A percentile compares a stretch with the other conserved stretches of the same genome.
Evolutionary conservation across 1,140 invertebrate species (phyloP).

Genomic region (Mycetomoellerius zeteki): DNA sequence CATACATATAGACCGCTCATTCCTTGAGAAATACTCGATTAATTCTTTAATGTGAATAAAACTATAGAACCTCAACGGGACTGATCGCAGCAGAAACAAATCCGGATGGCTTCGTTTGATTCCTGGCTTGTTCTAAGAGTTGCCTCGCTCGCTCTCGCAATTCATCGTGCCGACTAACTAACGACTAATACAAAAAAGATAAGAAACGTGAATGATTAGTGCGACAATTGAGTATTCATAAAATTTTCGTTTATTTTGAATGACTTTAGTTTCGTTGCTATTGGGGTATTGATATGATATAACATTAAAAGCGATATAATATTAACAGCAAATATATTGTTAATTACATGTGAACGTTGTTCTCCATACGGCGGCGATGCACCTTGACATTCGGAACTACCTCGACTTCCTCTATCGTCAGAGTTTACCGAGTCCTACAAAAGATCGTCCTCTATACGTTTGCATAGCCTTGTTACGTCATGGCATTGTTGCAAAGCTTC

Average conservation of each 20-base stretch:
- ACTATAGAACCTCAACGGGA: conserved; percentile 85
- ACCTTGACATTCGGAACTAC: conserved; percentile 82
- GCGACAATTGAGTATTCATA: not conserved
- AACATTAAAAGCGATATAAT: conserved; percentile 18
- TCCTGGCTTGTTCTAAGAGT: conserved; percentile 95
- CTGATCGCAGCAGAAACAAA: conserved; percentile 82
- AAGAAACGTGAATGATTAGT: conserved; percentile 9
- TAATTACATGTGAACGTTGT: conserved; percentile 84
- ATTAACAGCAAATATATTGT: conserved; percentile 24
- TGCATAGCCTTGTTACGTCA: not conserved
- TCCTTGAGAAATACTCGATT: not conserved
- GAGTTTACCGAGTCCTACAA: conserved; percentile 76
- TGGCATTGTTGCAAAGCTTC: conserved; percentile 36
- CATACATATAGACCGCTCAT: conserved; percentile 21
- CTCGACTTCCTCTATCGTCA: conserved; percentile 81
- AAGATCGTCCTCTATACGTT: conserved; percentile 17
- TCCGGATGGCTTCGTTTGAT: conserved; percentile 88
- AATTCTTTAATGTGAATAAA: conserved; percentile 38
- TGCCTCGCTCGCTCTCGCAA: conserved; percentile 96
- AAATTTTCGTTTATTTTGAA: conserved; percentile 1
- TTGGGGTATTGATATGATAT: not conserved
- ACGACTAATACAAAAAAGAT: conserved; percentile 88
- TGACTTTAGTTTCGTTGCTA: not conserved
- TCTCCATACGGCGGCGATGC: conserved; percentile 82
- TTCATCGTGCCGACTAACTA: conserved; percentile 93